Evolutionary conservation across 2,113 vertebrate genomes (phyloP).

Genomic region (Chroicocephalus ridibundus): DNA sequence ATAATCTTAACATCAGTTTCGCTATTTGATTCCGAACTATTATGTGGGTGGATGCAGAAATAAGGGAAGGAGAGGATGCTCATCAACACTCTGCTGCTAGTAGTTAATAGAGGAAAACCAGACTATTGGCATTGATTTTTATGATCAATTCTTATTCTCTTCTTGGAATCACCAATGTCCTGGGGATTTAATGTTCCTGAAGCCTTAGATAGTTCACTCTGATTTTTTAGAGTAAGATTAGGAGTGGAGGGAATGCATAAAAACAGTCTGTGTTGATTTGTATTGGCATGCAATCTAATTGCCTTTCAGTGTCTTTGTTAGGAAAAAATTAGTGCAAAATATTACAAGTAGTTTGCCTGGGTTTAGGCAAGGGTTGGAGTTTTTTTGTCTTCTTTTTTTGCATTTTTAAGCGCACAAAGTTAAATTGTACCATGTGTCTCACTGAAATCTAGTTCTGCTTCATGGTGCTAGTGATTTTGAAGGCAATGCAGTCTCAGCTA

Average conservation of each 20-base stretch:
- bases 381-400: neutral
- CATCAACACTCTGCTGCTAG: neutral
- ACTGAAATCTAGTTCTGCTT: neutral
- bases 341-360: neutral
- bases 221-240: neutral
- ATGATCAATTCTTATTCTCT: neutral
- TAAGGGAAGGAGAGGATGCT: neutral
- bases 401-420: neutral
- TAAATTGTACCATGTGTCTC: neutral
- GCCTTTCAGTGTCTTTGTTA: neutral
- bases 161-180: neutral
- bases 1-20: neutral
- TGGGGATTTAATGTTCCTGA: neutral
- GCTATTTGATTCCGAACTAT: neutral
- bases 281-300: neutral
- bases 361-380: accelerated
- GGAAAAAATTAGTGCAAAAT: neutral
- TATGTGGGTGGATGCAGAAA: neutral
- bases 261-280: neutral
- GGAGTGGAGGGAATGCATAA: neutral
- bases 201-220: neutral
- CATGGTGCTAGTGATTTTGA: neutral
- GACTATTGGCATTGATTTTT: neutral
- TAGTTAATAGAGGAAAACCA: neutral
- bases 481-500: neutral